A percentile compares a stretch with the other conserved stretches of the same genome.
Conservation (phyloP, 2,888 invertebrate genomes). For the Tachystola acroxantha region DNA sequence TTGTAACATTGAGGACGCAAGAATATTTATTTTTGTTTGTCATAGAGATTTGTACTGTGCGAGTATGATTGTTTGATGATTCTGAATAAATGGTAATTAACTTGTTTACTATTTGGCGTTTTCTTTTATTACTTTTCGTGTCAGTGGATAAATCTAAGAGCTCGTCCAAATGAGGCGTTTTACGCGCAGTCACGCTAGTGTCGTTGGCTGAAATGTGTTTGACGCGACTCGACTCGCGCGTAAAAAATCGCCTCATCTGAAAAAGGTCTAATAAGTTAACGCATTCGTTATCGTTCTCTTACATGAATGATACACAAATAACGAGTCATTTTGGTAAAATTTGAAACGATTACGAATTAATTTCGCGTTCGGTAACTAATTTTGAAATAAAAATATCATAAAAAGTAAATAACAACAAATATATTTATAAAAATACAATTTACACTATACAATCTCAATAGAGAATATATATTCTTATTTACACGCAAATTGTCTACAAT, state of each 20-base stretch:
- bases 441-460: slow-evolving; percentile 63
- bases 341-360: too few relatives aligned
- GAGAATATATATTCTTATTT: slow-evolving; percentile 50
- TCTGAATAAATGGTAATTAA: slow-evolving; percentile 29
- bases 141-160: neutral
- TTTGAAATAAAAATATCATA: neutral
- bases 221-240: too few relatives aligned
- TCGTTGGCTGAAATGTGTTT: too few relatives aligned
- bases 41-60: neutral
- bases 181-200: too few relatives aligned
- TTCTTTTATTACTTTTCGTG: neutral
- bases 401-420: slow-evolving; percentile 26
- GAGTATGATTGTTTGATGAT: slow-evolving; percentile 15
- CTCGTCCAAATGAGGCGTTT: too few relatives aligned
- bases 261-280: too few relatives aligned
- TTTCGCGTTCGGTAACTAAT: too few relatives aligned
- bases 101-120: slow-evolving; percentile 13
- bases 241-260: too few relatives aligned
- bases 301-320: too few relatives aligned
- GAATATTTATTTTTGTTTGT: slow-evolving; percentile 18
- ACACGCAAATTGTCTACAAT: slow-evolving; percentile 40
- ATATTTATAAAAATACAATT: slow-evolving; percentile 60
- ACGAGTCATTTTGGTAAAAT: too few relatives aligned
- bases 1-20: neutral
- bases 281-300: too few relatives aligned